Percentiles rank a stretch among this genome's conserved stretches.
Evolutionary conservation across 2,113 vertebrate genomes (phyloP).

Genomic region (Centropus bengalensis): DNA sequence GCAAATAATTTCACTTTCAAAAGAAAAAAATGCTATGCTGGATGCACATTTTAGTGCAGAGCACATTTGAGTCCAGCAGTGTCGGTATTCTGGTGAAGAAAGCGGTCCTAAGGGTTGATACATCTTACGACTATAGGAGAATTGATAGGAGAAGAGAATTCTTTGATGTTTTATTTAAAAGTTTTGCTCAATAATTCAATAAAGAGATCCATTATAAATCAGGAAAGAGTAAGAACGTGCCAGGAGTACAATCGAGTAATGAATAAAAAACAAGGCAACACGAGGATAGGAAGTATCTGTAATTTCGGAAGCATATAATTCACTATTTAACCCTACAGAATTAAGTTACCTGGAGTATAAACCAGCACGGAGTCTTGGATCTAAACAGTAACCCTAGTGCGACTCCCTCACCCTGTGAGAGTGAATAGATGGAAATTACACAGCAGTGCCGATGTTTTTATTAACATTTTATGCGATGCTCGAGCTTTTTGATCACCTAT

Average conservation of each 20-base stretch:
- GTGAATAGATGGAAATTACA: not conserved
- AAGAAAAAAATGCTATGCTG: not conserved
- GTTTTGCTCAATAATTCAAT: slow-evolving; percentile 71
- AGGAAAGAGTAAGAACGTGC: slow-evolving; percentile 39
- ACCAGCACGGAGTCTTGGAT: not conserved
- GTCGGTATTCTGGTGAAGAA: slow-evolving; percentile 49
- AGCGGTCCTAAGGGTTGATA: slow-evolving; percentile 32
- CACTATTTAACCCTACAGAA: not conserved
- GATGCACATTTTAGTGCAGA: not conserved
- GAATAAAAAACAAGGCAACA: slow-evolving; percentile 6
- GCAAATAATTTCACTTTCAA: slow-evolving; percentile 15
- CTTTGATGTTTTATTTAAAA: slow-evolving; percentile 73
- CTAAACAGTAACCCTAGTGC: not conserved
- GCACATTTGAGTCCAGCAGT: not conserved
- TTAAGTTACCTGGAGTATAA: not conserved
- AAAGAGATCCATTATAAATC: slow-evolving; percentile 65
- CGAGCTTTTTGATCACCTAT: not conserved
- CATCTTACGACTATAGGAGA: slow-evolving; percentile 43
- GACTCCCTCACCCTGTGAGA: not conserved
- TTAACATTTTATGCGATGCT: not conserved
- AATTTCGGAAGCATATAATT: not conserved
- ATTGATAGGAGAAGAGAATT: slow-evolving; percentile 40
- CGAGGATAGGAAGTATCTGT: not conserved
- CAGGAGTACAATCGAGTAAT: slow-evolving; percentile 33
- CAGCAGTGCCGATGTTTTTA: not conserved